Conservation (phyloP, 2,113 vertebrate species). For the Antechinus flavipes region DNA sequence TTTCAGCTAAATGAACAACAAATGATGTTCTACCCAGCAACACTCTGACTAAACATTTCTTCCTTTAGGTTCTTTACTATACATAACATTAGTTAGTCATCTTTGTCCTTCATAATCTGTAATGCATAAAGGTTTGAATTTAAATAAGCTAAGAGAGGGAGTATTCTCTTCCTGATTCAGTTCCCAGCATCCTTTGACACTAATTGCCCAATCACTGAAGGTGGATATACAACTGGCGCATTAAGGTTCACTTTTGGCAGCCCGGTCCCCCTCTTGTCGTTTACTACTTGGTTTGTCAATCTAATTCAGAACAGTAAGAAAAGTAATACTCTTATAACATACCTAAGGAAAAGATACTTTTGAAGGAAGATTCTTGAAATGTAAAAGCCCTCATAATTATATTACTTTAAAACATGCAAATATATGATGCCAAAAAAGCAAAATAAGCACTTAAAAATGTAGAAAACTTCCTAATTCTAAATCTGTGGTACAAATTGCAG, state of each 20-base stretch:
- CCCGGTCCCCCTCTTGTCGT: slow-evolving; percentile 60
- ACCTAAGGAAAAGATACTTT: slow-evolving; percentile 62
- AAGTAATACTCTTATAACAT: slow-evolving; percentile 76
- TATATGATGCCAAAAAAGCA: slow-evolving; percentile 67
- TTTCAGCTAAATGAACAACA: slow-evolving; percentile 65
- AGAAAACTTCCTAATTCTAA: slow-evolving; percentile 62
- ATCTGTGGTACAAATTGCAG: slow-evolving; percentile 70
- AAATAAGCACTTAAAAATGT: slow-evolving; percentile 72
- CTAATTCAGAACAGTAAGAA: slow-evolving; percentile 78
- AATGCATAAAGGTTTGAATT: slow-evolving; percentile 64
- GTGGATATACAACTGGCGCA: slow-evolving; percentile 73
- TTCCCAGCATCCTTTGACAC: slow-evolving; percentile 67
- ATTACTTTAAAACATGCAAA: slow-evolving; percentile 71
- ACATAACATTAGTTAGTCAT: slow-evolving; percentile 49
- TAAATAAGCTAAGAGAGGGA: slow-evolving; percentile 72
- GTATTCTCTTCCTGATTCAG: slow-evolving; percentile 73
- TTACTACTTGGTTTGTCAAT: slow-evolving; percentile 69
- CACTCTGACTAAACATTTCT: slow-evolving; percentile 57
- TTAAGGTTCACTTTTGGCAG: slow-evolving; percentile 75
- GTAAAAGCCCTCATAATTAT: slow-evolving; percentile 74
- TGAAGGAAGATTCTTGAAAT: slow-evolving; percentile 76
- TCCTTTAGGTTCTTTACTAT: slow-evolving; percentile 54
- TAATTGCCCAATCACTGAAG: slow-evolving; percentile 73
- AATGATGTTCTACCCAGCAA: slow-evolving; percentile 63
- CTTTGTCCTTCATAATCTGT: slow-evolving; percentile 60